Conservation (phyloP, 2,888 invertebrate species). For the Hololepta plana region DNA sequence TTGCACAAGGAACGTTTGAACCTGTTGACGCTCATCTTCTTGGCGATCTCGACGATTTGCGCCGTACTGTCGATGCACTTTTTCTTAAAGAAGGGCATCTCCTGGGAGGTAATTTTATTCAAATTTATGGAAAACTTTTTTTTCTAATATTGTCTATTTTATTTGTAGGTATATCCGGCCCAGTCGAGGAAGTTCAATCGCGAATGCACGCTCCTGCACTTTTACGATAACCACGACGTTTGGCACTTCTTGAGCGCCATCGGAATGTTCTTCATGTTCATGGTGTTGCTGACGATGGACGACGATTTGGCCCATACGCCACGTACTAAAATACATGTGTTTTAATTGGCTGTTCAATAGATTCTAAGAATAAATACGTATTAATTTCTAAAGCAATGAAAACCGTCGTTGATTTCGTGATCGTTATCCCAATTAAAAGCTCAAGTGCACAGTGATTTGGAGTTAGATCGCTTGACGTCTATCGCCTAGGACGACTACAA, state of each 20-base stretch:
- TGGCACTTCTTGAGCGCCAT: constrained; percentile 71
- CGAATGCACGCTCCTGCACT: constrained; percentile 46
- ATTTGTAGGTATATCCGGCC: constrained; percentile 4
- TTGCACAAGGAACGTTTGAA: constrained; percentile 45
- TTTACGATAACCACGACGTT: constrained; percentile 69
- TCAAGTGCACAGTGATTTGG: too few relatives aligned
- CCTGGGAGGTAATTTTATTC: constrained; percentile 38
- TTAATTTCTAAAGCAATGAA: too few relatives aligned
- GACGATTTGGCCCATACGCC: constrained; percentile 52
- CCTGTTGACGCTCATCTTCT: constrained; percentile 40
- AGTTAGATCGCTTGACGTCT: too few relatives aligned
- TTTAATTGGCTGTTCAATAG: constrained; percentile 38
- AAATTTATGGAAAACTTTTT: constrained; percentile 3
- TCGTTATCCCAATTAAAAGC: too few relatives aligned
- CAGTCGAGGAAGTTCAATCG: constrained; percentile 52
- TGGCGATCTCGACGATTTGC: constrained; percentile 39
- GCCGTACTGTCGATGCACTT: constrained; percentile 55
- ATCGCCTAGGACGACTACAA: too few relatives aligned
- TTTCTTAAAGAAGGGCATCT: constrained; percentile 52
- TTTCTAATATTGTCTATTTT: constrained; percentile 5
- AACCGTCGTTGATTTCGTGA: too few relatives aligned
- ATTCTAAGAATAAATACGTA: constrained; percentile 4
- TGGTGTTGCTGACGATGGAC: constrained; percentile 61
- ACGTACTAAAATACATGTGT: constrained; percentile 53
- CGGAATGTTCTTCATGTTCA: constrained; percentile 68